These are phyloP conservation scores for Samia ricini DNA, from an alignment of 1,140 invertebrate genomes.

Conservation along the genomic window DNA sequence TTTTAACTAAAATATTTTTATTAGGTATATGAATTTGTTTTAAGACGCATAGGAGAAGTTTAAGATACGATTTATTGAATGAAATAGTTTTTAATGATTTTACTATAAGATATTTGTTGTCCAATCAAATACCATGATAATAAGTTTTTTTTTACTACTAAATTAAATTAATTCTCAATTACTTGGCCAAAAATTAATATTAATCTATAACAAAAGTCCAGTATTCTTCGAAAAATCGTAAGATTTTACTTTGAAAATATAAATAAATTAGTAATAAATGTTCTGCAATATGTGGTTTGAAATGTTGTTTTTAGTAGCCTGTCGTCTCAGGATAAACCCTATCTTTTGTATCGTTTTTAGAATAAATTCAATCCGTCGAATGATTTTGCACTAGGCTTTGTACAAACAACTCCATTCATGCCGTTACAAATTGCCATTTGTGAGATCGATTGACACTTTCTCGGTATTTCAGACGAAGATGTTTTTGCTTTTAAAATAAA, in stretches of 20 bases:
- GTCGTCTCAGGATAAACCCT: slow-evolving; percentile 49
- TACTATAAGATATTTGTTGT: too few species aligned
- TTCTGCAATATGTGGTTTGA: not conserved
- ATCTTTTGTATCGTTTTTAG: slow-evolving; percentile 36
- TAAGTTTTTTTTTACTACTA: too few species aligned
- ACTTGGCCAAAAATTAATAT: too few species aligned
- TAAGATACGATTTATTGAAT: too few species aligned
- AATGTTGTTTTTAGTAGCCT: slow-evolving; percentile 39
- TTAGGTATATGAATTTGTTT: too few species aligned
- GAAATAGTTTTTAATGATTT: too few species aligned
- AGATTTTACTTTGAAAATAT: not conserved
- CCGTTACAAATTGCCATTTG: slow-evolving; percentile 40
- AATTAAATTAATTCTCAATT: too few species aligned
- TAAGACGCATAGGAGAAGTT: too few species aligned
- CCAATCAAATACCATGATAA: too few species aligned
- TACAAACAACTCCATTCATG: slow-evolving; percentile 40
- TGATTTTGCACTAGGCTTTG: slow-evolving; percentile 41
- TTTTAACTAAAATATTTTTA: too few species aligned
- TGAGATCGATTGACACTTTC: slow-evolving; percentile 26
- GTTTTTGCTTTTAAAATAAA: slow-evolving; percentile 15
- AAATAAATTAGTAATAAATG: not conserved
- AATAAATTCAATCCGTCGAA: slow-evolving; percentile 28
- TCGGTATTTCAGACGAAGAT: slow-evolving; percentile 8
- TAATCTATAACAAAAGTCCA: too few species aligned
- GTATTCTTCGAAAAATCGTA: not conserved